Conservation (phyloP, 2,113 vertebrate genomes). For the Vulpes lagopus region DNA sequence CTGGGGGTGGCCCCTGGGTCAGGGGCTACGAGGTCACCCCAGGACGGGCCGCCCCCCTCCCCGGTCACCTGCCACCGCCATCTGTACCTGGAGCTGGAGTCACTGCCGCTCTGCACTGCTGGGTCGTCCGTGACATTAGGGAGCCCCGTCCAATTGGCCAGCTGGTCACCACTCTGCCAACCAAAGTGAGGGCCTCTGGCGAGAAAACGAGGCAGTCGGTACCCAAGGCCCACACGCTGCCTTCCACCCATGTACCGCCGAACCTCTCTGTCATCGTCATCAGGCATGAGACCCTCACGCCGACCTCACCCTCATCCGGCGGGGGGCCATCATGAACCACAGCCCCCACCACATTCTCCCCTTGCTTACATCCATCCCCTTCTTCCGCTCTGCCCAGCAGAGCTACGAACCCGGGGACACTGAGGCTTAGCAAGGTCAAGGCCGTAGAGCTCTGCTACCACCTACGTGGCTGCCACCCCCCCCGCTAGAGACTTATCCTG, state of each 20-base stretch:
- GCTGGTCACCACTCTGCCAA: constrained; percentile 98
- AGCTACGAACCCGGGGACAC: background rate
- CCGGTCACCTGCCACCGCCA: constrained; percentile 79
- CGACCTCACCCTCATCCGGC: too few relatives aligned
- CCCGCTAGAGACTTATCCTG: background rate
- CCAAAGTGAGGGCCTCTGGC: constrained; percentile 98
- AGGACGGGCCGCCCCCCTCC: constrained; percentile 69
- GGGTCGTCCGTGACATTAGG: constrained; percentile 97
- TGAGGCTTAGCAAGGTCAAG: background rate
- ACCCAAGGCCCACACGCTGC: constrained; percentile 84
- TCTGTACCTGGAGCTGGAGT: constrained; percentile 98
- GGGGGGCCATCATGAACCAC: rapidly evolving
- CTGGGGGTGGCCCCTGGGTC: background rate
- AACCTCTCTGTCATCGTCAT: constrained; percentile 16
- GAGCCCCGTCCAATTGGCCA: constrained; percentile 97
- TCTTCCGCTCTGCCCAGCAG: background rate
- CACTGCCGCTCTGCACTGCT: constrained; percentile 96
- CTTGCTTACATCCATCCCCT: background rate
- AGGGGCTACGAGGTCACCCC: background rate
- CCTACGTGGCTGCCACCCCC: rapidly evolving
- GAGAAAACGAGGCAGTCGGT: constrained; percentile 97
- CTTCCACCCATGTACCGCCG: constrained; percentile 73
- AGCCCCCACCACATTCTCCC: background rate
- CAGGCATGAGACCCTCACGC: too few relatives aligned
- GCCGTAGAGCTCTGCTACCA: background rate